Evolutionary conservation across 2,113 vertebrate species (phyloP).

Genomic region (Engystomops pustulosus): DNA sequence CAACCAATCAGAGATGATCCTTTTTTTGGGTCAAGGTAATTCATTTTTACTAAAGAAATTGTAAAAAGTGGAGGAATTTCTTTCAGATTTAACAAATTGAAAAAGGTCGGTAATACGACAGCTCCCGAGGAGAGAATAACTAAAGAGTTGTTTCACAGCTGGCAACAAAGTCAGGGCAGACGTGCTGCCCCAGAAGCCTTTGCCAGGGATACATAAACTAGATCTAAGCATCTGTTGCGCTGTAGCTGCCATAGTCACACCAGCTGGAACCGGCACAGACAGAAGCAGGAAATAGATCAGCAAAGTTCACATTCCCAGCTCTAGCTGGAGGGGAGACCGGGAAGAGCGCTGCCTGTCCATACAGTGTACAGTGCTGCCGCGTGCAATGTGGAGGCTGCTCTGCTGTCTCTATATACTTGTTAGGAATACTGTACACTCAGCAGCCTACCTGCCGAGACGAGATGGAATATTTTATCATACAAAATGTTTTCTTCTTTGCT

Average conservation of each 20-base stretch:
- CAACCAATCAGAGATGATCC: not conserved
- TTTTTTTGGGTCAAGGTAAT: not conserved
- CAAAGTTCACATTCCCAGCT: constrained; percentile 31
- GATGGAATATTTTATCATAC: constrained; percentile 30
- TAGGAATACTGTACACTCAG: constrained; percentile 28
- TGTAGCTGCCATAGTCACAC: constrained; percentile 66
- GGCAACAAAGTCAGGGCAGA: constrained; percentile 58
- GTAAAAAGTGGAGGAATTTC: not conserved
- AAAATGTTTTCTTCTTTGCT: constrained; percentile 51
- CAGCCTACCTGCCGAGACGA: constrained; percentile 35
- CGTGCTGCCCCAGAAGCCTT: constrained; percentile 60
- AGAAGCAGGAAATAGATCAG: constrained; percentile 3
- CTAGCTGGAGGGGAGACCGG: constrained; percentile 5
- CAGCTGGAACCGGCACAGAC: constrained; percentile 60
- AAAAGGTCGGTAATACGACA: constrained; percentile 47
- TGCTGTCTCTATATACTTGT: not conserved
- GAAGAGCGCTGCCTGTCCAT: not conserved
- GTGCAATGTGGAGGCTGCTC: not conserved
- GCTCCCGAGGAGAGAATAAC: constrained; percentile 61
- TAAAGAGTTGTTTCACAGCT: constrained; percentile 57
- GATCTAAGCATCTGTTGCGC: constrained; percentile 64
- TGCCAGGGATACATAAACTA: constrained; percentile 60
- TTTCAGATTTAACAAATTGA: constrained; percentile 33
- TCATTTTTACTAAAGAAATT: not conserved
- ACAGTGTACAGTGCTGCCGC: not conserved